Evolutionary conservation across 2,113 vertebrate genomes (phyloP), one percentile per base, ranked within the genome.

Genomic region (Budorcas taxicolor): DNA sequence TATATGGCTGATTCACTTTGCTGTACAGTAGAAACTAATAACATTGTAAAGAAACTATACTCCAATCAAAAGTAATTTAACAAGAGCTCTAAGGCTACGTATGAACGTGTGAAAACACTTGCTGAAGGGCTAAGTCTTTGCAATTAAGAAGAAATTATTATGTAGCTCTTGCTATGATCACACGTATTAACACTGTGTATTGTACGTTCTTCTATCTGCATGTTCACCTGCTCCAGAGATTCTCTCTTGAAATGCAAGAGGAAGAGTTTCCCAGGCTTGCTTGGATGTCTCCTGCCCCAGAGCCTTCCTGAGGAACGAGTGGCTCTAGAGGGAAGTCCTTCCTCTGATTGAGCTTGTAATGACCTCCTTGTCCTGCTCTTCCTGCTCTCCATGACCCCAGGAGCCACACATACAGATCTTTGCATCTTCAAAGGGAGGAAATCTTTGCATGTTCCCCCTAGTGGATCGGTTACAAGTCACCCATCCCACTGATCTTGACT

Each of bases 291-390:
- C n/a, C n/a, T 40, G 19, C 19, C 19, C n/a, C 1, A 1, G 5
- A 62, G n/a, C 3, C 36, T 25, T 92, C 11, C 5, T 15, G 53
- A 60, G 50, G 23, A 7, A 15, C 0, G 2, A 43, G 27, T 7
- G 31, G 10, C 31, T 47, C 23, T 15, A 12, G 19, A 33, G 15
- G 53, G 14, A 31, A 52, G 25, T 6, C 8, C 14, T 55, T 57
- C 25, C 74, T 43, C 2, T 31, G 5, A 11, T 0, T 33, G 21
- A 64, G 2, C 36, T 12, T 53, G 3, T 2, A 13, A 62, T 5
- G 25, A 7, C 11, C 33, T 58, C 16, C 50, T 3, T 3, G 0
- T 90, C 62, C 33, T 27, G 45, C 13, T 53, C 12, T 5, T 19
- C 21, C 43, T 71, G 25, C 25, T 62, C 8, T 43, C 57, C 3